Conservation (phyloP, 2,888 invertebrate species). For the Taphrorychus bicolor region DNA sequence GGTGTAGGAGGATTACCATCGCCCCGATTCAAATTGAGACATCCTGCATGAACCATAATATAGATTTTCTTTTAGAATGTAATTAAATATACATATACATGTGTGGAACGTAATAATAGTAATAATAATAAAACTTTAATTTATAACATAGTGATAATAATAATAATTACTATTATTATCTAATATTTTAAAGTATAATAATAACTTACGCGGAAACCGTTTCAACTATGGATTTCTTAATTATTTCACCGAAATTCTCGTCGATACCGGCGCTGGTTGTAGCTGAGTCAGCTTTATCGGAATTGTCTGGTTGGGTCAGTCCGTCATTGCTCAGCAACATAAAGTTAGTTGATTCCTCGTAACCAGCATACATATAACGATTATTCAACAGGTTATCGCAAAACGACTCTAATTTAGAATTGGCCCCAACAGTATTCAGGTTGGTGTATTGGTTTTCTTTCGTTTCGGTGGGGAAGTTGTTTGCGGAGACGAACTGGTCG, state of each 20-base stretch:
- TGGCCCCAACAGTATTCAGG: constrained; percentile 70
- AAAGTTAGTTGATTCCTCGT: constrained; percentile 57
- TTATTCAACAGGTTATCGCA: constrained; percentile 65
- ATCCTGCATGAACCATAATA: too few relatives aligned
- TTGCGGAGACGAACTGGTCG: constrained; percentile 34
- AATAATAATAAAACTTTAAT: constrained; percentile 53
- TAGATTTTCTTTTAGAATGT: constrained; percentile 53
- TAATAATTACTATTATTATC: constrained; percentile 33
- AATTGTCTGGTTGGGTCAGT: constrained; percentile 23
- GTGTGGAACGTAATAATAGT: constrained; percentile 54
- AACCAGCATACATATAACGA: constrained; percentile 63
- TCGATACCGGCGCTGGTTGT: constrained; percentile 55
- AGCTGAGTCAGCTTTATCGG: background rate
- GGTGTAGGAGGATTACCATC: too few relatives aligned
- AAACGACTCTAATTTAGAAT: constrained; percentile 71
- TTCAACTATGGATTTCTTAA: constrained; percentile 92
- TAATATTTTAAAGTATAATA: constrained; percentile 33
- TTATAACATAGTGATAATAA: too few relatives aligned
- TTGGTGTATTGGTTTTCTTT: constrained; percentile 72
- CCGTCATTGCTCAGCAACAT: constrained; percentile 27
- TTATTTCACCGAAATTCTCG: constrained; percentile 90
- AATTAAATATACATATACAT: constrained; percentile 53
- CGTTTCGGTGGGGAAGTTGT: constrained; percentile 23
- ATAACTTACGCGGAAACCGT: constrained; percentile 62
- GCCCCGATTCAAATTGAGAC: too few relatives aligned